Base-by-base conservation (phyloP, 2,113 vertebrate genomes). In the Lampris incognitus region DNA sequence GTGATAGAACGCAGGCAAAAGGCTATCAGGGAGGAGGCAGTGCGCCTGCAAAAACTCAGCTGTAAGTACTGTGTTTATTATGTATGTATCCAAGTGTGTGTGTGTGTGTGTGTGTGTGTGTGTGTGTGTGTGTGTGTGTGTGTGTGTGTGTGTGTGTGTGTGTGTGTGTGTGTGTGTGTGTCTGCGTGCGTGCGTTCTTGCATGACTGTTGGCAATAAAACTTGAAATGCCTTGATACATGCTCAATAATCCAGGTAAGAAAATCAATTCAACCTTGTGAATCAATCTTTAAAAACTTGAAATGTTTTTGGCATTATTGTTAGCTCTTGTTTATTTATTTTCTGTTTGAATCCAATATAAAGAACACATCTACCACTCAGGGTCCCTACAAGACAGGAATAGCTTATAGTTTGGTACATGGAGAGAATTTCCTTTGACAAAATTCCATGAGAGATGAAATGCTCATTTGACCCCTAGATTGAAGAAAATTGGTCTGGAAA, bases 1-100 rank as follows among this genome's bases (percentile, higher is more conserved):
- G 68, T 95, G 76, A 58, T 92, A 6, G 89, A 92, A 67, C 90
- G 90, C 78, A 96, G 97, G 88, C 95, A 92, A 84, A 93, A 95
- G 39, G 93, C 94, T 24, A 85, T 96, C 71, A 94, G 92, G 75
- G 87, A 80, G 48, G 95, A 95, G 81, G 96, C 96, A 49, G 70
- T 93, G 13, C 76, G 70, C 61, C 87, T 98, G 69, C 95, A 95
- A 78, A 94, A 89, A 67, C 74, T 96, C 59, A 91, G 92, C 77
- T 93, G 96, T 97, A 83, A 94, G 95, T 94, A 9, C 7, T 6
- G n/a, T 5, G n/a, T n/a, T 9, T 42, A 8, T 5, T 74, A 24
- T 5, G 50, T 55, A 7, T 7, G 24, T 40, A 24, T 75, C 24
- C 24, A 24, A 24, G 4, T 83, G 89, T 94, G 67, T 91, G 89